Evolutionary conservation across 2,888 invertebrate genomes (phyloP).

Genomic region (Agonopterix subpropinquella): DNA sequence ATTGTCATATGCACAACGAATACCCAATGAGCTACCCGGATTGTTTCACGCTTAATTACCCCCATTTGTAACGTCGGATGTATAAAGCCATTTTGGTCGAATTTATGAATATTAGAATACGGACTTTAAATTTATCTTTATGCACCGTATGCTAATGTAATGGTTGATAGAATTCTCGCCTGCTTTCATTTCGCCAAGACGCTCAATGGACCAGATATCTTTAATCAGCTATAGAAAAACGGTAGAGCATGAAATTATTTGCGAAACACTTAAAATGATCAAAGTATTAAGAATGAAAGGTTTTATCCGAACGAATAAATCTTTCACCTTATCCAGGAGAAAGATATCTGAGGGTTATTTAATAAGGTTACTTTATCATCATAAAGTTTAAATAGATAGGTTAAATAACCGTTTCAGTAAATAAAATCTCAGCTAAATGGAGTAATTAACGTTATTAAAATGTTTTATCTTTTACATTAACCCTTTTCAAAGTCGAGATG

Average conservation of each 20-base stretch:
- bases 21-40: constrained; percentile 51
- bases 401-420: background rate
- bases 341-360: constrained; percentile 2
- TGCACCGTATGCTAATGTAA: constrained; percentile 12
- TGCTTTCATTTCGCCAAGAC: constrained; percentile 37
- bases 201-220: constrained; percentile 46
- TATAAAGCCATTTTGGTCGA: constrained; percentile 25
- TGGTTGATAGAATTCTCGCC: constrained; percentile 14
- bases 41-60: constrained; percentile 55
- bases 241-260: constrained; percentile 50
- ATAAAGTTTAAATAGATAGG: background rate
- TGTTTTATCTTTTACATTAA: no score
- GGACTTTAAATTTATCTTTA: constrained; percentile 20
- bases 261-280: constrained; percentile 49
- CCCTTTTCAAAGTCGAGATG: no score
- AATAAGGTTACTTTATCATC: constrained; percentile 3
- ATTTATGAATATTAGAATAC: constrained; percentile 47
- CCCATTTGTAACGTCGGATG: constrained; percentile 35
- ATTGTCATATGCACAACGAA: constrained; percentile 67
- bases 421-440: background rate
- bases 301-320: constrained; percentile 26
- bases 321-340: constrained; percentile 4
- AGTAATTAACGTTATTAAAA: no score
- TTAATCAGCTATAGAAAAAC: constrained; percentile 56
- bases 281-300: constrained; percentile 35